A percentile compares a stretch with the other conserved stretches of the same genome.
These are phyloP conservation scores for Propithecus coquereli DNA, from an alignment of 2,113 vertebrate species.

Conservation along the genomic window DNA sequence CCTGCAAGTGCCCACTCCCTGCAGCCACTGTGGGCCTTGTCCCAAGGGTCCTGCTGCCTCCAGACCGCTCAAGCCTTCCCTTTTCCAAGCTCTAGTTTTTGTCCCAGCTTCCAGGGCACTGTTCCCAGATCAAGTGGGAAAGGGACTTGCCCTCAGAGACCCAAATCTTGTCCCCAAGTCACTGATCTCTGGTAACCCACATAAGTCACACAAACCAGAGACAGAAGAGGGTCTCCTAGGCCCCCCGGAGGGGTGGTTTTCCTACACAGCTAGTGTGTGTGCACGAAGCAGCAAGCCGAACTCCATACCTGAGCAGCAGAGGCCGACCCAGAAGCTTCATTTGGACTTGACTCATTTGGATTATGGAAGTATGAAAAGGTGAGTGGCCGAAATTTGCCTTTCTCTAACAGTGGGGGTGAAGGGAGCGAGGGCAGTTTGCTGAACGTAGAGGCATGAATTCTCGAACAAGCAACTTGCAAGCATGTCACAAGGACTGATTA, in stretches of 20 bases:
- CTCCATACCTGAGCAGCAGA: not conserved
- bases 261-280: too few relatives aligned
- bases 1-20: not conserved
- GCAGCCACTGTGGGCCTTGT: not conserved
- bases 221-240: accelerated
- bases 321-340: not conserved
- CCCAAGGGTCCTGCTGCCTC: not conserved
- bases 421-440: not conserved
- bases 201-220: not conserved
- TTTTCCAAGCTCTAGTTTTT: not conserved
- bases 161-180: not conserved
- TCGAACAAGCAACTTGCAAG: not conserved
- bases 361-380: not conserved
- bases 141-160: not conserved
- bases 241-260: not conserved
- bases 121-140: too few relatives aligned
- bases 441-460: not conserved
- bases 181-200: not conserved
- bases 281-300: not conserved
- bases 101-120: not conserved
- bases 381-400: not conserved
- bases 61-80: not conserved
- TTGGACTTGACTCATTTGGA: not conserved
- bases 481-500: not conserved
- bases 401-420: accelerated